Conservation (phyloP, 2,113 vertebrate species). For the Callorhinus ursinus region DNA sequence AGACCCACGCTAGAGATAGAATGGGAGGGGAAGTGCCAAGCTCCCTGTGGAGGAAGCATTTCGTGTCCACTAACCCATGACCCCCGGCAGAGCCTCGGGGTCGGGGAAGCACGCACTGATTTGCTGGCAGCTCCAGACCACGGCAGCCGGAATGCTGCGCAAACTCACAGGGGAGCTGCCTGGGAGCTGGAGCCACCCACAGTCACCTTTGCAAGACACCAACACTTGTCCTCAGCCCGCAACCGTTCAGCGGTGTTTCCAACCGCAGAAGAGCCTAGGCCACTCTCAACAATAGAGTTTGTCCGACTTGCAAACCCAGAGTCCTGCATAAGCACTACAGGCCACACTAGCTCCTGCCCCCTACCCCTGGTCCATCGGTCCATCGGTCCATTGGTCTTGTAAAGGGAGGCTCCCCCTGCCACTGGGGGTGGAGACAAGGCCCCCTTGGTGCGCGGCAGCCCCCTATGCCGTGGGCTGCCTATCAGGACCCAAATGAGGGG, state of each 20-base stretch:
- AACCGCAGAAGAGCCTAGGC: background rate
- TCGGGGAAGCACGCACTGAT: accelerated
- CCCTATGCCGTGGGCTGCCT: background rate
- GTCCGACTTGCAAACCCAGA: background rate
- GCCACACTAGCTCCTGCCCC: background rate
- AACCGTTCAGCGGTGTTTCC: accelerated
- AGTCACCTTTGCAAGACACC: background rate
- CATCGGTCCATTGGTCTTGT: background rate
- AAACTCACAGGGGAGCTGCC: background rate
- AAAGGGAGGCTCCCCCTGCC: background rate
- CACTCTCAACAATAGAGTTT: accelerated
- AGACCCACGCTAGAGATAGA: background rate
- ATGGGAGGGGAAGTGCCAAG: background rate
- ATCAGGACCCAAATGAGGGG: background rate
- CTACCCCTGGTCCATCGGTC: too few relatives aligned
- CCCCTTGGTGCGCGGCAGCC: too few relatives aligned
- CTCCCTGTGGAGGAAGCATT: too few relatives aligned
- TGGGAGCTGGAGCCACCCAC: background rate
- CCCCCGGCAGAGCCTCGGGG: background rate
- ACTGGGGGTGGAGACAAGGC: background rate
- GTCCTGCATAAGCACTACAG: accelerated
- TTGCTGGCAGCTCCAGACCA: background rate
- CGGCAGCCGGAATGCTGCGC: background rate
- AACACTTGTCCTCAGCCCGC: background rate
- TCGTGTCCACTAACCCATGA: accelerated